Percentiles rank a stretch among this genome's conserved stretches.
These are phyloP conservation scores for Bradypus variegatus DNA, from an alignment of 2,797 vertebrate species.

Conservation along the genomic window DNA sequence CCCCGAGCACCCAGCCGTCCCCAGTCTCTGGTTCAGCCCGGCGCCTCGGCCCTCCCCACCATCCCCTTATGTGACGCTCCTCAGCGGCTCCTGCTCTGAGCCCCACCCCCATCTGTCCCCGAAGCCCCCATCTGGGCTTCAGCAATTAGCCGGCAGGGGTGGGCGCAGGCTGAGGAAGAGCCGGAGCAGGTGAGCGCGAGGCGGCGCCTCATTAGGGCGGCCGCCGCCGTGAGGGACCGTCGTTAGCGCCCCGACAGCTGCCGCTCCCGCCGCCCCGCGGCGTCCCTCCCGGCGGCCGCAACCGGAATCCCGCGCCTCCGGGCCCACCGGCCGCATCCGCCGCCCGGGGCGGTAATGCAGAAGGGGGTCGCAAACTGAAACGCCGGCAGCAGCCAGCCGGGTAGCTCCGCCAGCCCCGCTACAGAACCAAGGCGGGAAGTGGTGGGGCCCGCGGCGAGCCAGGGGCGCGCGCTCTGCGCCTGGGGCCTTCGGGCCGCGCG, in stretches of 20 bases:
- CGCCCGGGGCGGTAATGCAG: too few species aligned
- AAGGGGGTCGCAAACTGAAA: neutral
- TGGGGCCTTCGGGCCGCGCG: accelerated
- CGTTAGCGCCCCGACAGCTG: constrained; percentile 70
- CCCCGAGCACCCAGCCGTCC: accelerated
- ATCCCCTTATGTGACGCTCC: neutral
- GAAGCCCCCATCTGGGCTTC: constrained; percentile 42
- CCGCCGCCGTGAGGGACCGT: constrained; percentile 66
- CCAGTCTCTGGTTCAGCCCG: neutral
- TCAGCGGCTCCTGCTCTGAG: neutral
- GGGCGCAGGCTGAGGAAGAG: constrained; percentile 53
- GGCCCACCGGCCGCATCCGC: neutral
- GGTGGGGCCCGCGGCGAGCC: accelerated
- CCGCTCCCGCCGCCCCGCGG: neutral
- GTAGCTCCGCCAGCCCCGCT: neutral
- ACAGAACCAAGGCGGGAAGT: accelerated
- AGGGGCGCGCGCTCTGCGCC: neutral
- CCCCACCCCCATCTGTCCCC: constrained; percentile 43
- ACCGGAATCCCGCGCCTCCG: neutral
- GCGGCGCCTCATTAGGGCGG: constrained; percentile 65
- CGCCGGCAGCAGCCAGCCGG: neutral
- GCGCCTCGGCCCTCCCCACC: neutral
- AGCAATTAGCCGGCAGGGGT: constrained; percentile 64
- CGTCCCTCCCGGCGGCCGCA: neutral
- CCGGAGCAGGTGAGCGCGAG: constrained; percentile 66